Evolutionary conservation across 1,140 invertebrate species (phyloP), one percentile per base, ranked within the genome.

Genomic region (Drosophila insularis): DNA sequence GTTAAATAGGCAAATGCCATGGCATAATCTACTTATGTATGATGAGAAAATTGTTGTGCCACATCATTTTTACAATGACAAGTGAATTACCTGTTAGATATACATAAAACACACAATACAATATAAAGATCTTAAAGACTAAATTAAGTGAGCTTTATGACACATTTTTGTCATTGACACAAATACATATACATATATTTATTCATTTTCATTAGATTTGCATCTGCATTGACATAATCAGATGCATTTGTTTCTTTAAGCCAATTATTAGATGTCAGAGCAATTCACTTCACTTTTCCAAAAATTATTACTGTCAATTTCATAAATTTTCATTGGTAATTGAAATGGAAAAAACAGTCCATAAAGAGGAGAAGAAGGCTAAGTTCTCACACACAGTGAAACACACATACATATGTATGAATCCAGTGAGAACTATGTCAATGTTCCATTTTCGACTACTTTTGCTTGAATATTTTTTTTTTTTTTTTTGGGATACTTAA

Each of bases 351-450:
- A 56, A 13, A 56, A n/a, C n/a, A n/a, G 23, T 55, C 21, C 10
- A 27, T 27, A 27, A 27, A 35, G 32, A 8, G 32, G 10, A 31
- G 27, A 31, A 31, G 27, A 31, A 5, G n/a, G n/a, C n/a, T n/a
- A n/a, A n/a, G n/a, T n/a, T n/a, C 23, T 0, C 53, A 55, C 43
- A 50, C 43, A 50, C 43, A 50, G n/a, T n/a, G n/a, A n/a, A 7
- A 50, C 17, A 19, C 62, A 78, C 70, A 80, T 66, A 27, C 4
- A 2, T 4, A 27, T 4, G 5, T 27, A 27, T 76, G 58, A 63
- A 76, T 77, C 73, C 65, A 66, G 76, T 73, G 71, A 67, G 78
- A 86, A 86, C 79, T 87, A 86, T 86, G 81, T 87, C 81, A 86
- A 70, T 87, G 82, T 55, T 66, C 43, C 17, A 50, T 50, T 70